Evolutionary conservation across 2,888 invertebrate genomes (phyloP).

Genomic region (Herminia tarsipennalis): DNA sequence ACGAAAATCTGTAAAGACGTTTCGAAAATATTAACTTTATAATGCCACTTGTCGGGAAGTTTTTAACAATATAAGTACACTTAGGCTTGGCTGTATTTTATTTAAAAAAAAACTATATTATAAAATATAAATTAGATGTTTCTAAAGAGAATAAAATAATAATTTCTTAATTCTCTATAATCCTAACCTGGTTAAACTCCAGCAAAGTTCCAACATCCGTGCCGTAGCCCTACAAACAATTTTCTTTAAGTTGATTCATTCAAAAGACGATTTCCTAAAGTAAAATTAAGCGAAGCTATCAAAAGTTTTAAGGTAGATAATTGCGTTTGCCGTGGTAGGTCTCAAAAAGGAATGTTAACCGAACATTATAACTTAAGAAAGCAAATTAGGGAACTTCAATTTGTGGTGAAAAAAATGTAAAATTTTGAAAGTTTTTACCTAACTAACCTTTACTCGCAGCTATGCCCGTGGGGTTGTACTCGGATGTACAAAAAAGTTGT

Average conservation of each 20-base stretch:
- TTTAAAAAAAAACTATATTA: too few relatives aligned
- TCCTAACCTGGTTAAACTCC: neutral
- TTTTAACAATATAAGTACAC: too few relatives aligned
- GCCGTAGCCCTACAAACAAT: conserved; percentile 32
- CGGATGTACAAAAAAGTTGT: too few relatives aligned
- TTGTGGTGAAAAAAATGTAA: conserved; percentile 9
- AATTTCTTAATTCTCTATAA: neutral
- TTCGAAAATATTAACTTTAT: too few relatives aligned
- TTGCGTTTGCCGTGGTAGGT: conserved; percentile 46
- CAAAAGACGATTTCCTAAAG: conserved; percentile 41
- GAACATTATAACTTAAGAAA: conserved; percentile 43
- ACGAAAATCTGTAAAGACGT: too few relatives aligned
- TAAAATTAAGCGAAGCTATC: conserved; percentile 42
- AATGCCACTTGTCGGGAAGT: too few relatives aligned
- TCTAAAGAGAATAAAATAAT: too few relatives aligned
- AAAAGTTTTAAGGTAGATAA: conserved; percentile 52
- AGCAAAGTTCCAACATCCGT: neutral
- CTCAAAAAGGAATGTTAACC: conserved; percentile 55
- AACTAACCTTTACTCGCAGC: too few relatives aligned
- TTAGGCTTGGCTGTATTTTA: too few relatives aligned
- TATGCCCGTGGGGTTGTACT: too few relatives aligned
- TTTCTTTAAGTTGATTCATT: conserved; percentile 32
- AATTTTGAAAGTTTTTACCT: too few relatives aligned
- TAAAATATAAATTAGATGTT: too few relatives aligned
- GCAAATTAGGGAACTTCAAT: conserved; percentile 39